Conservation (phyloP, 2,888 invertebrate species). For the Xestia sexstrigata region DNA sequence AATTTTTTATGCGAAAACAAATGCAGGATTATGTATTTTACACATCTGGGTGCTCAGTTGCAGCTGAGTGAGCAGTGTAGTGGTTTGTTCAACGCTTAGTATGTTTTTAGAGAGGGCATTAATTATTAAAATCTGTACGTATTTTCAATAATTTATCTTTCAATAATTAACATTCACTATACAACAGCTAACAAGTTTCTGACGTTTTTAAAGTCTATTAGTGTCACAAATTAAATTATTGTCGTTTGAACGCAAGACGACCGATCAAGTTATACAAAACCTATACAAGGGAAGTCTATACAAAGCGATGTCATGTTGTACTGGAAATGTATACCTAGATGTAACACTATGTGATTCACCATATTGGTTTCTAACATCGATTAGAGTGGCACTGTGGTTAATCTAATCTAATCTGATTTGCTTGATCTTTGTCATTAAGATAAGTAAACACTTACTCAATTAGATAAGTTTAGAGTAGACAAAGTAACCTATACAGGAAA, state of each 20-base stretch:
- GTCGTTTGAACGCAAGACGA: not conserved
- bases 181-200: not conserved
- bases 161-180: not conserved
- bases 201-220: not conserved
- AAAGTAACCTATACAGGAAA: not conserved
- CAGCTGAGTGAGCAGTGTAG: conserved; percentile 15
- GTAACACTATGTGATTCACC: not conserved
- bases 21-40: conserved; percentile 54
- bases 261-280: not conserved
- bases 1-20: conserved; percentile 61
- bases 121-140: not conserved
- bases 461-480: conserved; percentile 1
- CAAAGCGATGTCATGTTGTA: no score
- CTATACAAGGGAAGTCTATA: no score
- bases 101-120: not conserved
- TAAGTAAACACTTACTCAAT: conserved; percentile 20
- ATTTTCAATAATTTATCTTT: not conserved
- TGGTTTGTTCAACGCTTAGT: conserved; percentile 2
- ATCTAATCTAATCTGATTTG: conserved; percentile 17
- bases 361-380: conserved; percentile 22
- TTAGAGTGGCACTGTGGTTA: not conserved
- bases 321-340: no score
- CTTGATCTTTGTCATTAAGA: conserved; percentile 11
- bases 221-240: not conserved
- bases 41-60: conserved; percentile 47